Base-by-base conservation (phyloP, 1,140 invertebrate species). In the Leptestheria dahalacensis region DNA sequence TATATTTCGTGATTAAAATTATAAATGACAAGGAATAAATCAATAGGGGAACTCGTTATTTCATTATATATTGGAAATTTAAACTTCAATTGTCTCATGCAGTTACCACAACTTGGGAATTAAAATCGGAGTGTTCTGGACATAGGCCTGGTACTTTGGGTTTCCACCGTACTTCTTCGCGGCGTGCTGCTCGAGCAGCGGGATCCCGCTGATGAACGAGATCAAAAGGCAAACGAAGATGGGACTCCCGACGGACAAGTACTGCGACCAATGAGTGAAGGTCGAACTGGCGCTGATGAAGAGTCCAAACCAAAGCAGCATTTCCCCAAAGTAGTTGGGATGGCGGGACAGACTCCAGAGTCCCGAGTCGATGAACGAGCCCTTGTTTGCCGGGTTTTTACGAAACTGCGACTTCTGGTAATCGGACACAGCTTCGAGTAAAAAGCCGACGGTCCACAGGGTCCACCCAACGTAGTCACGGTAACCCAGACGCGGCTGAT, bases 321-420 rank as follows among this genome's bases (percentile, higher is more conserved):
- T 89, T 74, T 96, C 92, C 1, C 92, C 92, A 72, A 95, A 93
- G 68, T 96, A 96, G 71, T 96, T 96, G 0, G 92, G 92, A 74
- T 95, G 91, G 59, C 91, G 79, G 0, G 89, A 93, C 15, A 91
- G 68, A 48, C 83, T 81, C 92, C 92, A 96, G 15, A 95, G 73
- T 15, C 91, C 86, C 84, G 63, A 55, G 70, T 66, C 61, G 21
- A 70, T 68, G 52, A 68, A 71, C 58, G 68, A 66, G 18, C 64
- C 68, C 65, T 87, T 74, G 63, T 95, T 95, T 0, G 77, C 76
- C 1, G 88, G 84, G 70, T 94, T 85, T 67, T 88, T 83, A 59
- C 85, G 80, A 69, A 93, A 95, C 0, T 82, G 81, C 68, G 91
- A 91, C 70, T 95, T 95, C 65, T 94, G 89, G 49, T 91, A 72